phyloP scores from a whole-genome alignment of 2,113 vertebrate species.

The Xiphias gladius region DNA sequence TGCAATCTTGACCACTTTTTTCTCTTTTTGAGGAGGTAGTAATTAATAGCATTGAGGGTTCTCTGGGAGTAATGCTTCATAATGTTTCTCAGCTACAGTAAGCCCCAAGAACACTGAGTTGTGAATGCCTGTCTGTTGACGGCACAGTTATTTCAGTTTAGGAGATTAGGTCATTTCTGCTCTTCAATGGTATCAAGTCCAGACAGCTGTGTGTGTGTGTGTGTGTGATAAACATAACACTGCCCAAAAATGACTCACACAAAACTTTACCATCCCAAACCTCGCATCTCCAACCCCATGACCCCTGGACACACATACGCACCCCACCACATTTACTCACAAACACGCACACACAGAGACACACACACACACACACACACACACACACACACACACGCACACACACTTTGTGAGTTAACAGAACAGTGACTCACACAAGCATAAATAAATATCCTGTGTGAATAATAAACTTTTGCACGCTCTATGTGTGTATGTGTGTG shows the following conservation, averaged over 20 bases:
- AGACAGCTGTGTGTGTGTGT: slow-evolving; percentile 79
- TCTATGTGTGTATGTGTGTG: slow-evolving; percentile 63
- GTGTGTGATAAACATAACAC: slow-evolving; percentile 76
- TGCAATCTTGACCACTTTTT: slow-evolving; percentile 53
- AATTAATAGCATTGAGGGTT: slow-evolving; percentile 76
- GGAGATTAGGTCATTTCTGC: slow-evolving; percentile 83
- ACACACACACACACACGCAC: slow-evolving; percentile 40
- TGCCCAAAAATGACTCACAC: slow-evolving; percentile 78
- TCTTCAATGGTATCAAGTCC: slow-evolving; percentile 79
- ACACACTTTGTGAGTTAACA: slow-evolving; percentile 27
- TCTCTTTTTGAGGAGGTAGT: slow-evolving; percentile 69
- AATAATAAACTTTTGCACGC: slow-evolving; percentile 75
- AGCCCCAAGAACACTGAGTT: slow-evolving; percentile 65
- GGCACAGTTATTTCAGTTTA: slow-evolving; percentile 80
- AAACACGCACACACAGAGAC: slow-evolving; percentile 42
- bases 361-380: slow-evolving; percentile 50
- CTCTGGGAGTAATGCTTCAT: slow-evolving; percentile 70
- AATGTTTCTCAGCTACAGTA: slow-evolving; percentile 70
- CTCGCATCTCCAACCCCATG: slow-evolving; percentile 42
- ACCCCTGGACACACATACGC: slow-evolving; percentile 44
- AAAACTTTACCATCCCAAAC: slow-evolving; percentile 57
- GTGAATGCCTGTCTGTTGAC: slow-evolving; percentile 82
- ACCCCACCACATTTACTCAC: slow-evolving; percentile 46
- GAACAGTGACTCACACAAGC: slow-evolving; percentile 67
- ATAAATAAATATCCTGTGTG: slow-evolving; percentile 74